Conservation (phyloP, 2,113 vertebrate species). For the Rhabdomys dilectus region DNA sequence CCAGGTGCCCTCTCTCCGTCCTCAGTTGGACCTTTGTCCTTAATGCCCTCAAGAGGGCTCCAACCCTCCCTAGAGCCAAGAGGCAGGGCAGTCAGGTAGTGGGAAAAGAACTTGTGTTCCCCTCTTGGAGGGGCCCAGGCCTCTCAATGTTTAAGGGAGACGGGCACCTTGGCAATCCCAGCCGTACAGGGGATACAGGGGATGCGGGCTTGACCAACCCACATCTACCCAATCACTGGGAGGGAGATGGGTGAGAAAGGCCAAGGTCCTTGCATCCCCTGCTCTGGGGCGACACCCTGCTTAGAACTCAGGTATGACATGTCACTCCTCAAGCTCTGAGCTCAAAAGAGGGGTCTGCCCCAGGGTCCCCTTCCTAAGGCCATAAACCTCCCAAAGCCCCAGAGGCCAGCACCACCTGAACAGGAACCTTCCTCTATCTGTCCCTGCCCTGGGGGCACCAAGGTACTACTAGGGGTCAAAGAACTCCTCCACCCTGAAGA, state of each 20-base stretch:
- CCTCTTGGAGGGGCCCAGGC: slow-evolving; percentile 47
- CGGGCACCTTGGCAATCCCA: slow-evolving; percentile 82
- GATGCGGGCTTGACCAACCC: slow-evolving; percentile 29
- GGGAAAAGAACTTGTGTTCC: slow-evolving; percentile 33
- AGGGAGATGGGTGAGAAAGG: slow-evolving; percentile 41
- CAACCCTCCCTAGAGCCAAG: slow-evolving; percentile 63
- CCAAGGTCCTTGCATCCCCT: slow-evolving; percentile 60
- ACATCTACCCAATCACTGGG: slow-evolving; percentile 21
- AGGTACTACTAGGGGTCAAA: not conserved
- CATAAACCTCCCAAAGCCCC: slow-evolving; percentile 51
- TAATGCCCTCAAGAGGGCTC: slow-evolving; percentile 67
- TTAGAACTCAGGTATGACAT: slow-evolving; percentile 57
- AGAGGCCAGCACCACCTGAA: slow-evolving; percentile 47
- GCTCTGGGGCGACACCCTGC: slow-evolving; percentile 69
- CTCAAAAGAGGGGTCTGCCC: slow-evolving; percentile 66
- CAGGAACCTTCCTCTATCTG: slow-evolving; percentile 74
- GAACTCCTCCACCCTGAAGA: not conserved
- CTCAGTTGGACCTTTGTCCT: slow-evolving; percentile 65
- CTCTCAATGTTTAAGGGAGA: slow-evolving; percentile 71
- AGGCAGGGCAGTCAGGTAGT: slow-evolving; percentile 33
- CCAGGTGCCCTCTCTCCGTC: slow-evolving; percentile 84
- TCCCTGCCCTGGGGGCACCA: not conserved
- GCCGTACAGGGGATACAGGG: slow-evolving; percentile 74
- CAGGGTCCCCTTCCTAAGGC: slow-evolving; percentile 73
- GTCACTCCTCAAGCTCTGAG: slow-evolving; percentile 55